Base-by-base conservation (phyloP, 2,888 invertebrate species). In the Cephus runcator region DNA sequence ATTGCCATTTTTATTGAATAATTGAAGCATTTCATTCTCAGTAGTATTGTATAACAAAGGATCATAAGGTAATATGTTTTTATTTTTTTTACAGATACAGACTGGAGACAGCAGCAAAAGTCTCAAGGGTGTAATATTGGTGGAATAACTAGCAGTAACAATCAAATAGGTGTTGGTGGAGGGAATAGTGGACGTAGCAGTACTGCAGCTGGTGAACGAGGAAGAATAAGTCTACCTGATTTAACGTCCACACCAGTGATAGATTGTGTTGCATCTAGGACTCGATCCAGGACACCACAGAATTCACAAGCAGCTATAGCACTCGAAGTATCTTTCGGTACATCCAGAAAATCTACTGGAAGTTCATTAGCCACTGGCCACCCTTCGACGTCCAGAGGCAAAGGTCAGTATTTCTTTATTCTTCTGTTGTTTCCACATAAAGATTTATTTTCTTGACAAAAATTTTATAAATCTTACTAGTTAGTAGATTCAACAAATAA, bases 251-350 rank as follows among this genome's bases (percentile, higher is more conserved):
- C 87, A 69, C 86, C 89, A 75, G 84, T 56, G 23, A 23, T 90
- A 75, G 91, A 91, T 83, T 91, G 91, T 76, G 90, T 91, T 34
- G 91, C 91, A 33, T 90, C 90, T 40, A 87, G 91, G 75, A 91
- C 91, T 73, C 89, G 91, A 81, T 91, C 91, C 73, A 89, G 91
- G 80, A 90, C 91, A n/a, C 89, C 88, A 68, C 91, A 90, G 82
- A 89, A 87, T 85, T 84, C 88, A 33, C 89, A 88, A 83, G 85
- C 40, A 56, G 40, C 79, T 77, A 85, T 85, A 73, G 80, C 83
- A 31, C 88, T 56, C 15, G 40, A 56, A 56, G 40, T 56, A 23
- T 56, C 40, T 56, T 56, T 56, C 23, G 15, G 40, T 56, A 56
- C 40, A 56, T 71, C 71, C 12, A 71, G 71, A 31, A 71, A 88